Evolutionary conservation across 2,113 vertebrate genomes (phyloP).

Genomic region (Calypte anna): DNA sequence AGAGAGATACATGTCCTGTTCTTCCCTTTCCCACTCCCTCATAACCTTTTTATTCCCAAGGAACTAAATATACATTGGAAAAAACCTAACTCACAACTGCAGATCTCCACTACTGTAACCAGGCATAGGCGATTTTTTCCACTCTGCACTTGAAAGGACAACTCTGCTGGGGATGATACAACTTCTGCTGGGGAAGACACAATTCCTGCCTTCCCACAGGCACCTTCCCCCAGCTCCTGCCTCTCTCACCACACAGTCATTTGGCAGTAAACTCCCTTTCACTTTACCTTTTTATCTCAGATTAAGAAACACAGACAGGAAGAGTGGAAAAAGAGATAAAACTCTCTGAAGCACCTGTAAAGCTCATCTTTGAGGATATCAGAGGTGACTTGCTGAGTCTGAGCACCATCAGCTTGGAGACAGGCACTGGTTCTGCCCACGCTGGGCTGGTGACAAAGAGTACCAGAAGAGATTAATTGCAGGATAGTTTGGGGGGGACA

Average conservation of each 20-base stretch:
- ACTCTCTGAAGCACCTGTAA: not conserved
- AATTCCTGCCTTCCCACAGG: not conserved
- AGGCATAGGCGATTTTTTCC: not conserved
- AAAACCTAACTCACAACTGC: not conserved
- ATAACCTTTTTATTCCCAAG: not conserved
- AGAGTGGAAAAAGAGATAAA: not conserved
- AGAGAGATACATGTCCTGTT: not conserved
- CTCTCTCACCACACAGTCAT: not conserved
- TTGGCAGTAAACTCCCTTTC: not conserved
- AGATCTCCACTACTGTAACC: not conserved
- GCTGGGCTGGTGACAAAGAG: not conserved
- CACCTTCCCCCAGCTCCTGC: not conserved
- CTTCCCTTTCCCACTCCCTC: not conserved
- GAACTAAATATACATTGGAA: not conserved
- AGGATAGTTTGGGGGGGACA: fast-evolving
- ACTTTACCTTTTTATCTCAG: not conserved
- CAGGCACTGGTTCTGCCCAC: not conserved
- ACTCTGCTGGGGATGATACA: not conserved
- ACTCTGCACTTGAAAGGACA: not conserved
- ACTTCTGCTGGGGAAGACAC: not conserved
- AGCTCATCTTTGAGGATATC: not conserved
- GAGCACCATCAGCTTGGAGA: not conserved
- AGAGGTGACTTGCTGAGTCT: not conserved
- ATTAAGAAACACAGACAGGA: fast-evolving
- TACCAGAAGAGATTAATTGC: not conserved